A percentile compares a stretch with the other conserved stretches of the same genome.
These are phyloP conservation scores for Cenopis cana DNA, from an alignment of 2,888 invertebrate species.

Conservation along the genomic window DNA sequence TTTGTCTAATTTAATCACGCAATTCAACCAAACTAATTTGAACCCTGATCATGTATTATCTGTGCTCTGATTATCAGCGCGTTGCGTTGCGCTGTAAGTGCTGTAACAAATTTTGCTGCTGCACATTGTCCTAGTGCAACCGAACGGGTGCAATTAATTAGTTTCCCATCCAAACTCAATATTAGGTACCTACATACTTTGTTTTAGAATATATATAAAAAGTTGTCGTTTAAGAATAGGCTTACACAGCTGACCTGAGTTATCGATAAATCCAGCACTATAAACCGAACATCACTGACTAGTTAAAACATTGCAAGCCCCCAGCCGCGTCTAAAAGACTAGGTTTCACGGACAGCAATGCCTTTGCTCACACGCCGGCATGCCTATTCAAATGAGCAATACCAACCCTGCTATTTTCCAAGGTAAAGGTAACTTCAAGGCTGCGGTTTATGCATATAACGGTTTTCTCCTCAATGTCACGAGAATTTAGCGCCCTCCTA, in stretches of 20 bases:
- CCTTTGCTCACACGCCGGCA: slow-evolving; percentile 29
- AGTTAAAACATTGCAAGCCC: slow-evolving; percentile 35
- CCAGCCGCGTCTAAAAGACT: slow-evolving; percentile 33
- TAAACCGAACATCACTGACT: slow-evolving; percentile 36
- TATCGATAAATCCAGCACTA: not conserved
- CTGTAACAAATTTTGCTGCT: not conserved
- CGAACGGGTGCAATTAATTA: not conserved
- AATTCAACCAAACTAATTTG: no score
- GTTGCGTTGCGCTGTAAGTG: not conserved
- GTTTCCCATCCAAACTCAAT: not conserved
- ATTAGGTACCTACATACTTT: no score
- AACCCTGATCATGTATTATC: no score
- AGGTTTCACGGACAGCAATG: slow-evolving; percentile 38
- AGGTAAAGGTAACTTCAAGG: not conserved
- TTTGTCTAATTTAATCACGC: no score
- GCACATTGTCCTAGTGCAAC: not conserved
- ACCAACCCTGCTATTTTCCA: slow-evolving; percentile 19
- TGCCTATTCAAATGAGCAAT: slow-evolving; percentile 37
- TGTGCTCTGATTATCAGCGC: not conserved
- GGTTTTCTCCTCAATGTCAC: not conserved
- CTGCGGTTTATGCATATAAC: not conserved
- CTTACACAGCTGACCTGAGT: no score
- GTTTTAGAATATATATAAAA: no score
- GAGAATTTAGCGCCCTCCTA: no score
- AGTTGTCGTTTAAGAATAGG: no score